Evolutionary conservation across 2,113 vertebrate genomes (phyloP), one percentile per base, ranked within the genome.

Genomic region (Bucco capensis): DNA sequence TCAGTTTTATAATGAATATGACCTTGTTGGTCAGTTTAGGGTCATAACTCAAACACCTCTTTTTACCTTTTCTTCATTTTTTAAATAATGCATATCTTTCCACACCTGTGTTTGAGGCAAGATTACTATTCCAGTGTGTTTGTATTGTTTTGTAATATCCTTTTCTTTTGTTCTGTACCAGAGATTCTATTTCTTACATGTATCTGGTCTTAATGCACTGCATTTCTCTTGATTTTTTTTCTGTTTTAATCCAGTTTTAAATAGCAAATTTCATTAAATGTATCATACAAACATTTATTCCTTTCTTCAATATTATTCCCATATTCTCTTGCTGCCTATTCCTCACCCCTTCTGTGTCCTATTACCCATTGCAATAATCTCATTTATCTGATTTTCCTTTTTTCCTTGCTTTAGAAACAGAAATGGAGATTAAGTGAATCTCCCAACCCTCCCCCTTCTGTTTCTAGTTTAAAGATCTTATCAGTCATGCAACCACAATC

Each of bases 171-270:
- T 91, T 93, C 94, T 94, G 66, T 81, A 92, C 62, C 50, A 92
- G 74, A 90, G 62, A 87, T 82, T 85, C 42, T 65, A 37, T 73
- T 91, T 93, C 62, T 67, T 94, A 58, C 82, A 92, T 54, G 33
- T 75, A 93, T 93, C 84, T 92, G 66, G 40, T 91, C 58, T 85
- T 89, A 92, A 92, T 76, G 82, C 54, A 62, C 54, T 73, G 23
- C 78, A 94, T 95, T 93, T 95, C 83, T 94, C 91, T 86, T 96
- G 30, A 94, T 95, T 94, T 93, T 94, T 93, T 93, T 93, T 88
- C 66, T 88, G 77, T 90, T 95, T 95, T 94, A 96, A 95, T 95
- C 86, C 91, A 83, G 80, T 94, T 94, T 93, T 81, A 92, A 94
- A 90, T 64, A 93, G 81, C n/a, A 95, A 93, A 94, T 92, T 86